Conservation (phyloP, 1,140 invertebrate genomes). For the Triops cancriformis region DNA sequence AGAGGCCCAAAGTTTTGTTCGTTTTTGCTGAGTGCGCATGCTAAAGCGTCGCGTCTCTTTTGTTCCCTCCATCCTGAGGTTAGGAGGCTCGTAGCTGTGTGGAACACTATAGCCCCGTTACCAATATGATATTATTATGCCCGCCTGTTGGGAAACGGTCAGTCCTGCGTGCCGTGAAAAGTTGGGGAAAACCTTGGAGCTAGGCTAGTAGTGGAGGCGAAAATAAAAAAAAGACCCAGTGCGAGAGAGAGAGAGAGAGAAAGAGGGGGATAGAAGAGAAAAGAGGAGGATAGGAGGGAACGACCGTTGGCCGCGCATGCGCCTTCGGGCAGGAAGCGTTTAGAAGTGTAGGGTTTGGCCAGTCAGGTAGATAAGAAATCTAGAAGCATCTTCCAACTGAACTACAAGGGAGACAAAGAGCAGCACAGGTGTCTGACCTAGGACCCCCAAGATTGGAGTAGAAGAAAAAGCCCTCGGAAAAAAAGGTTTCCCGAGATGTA, state of each 20-base stretch:
- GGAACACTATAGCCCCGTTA: background rate
- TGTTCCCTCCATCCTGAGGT: background rate
- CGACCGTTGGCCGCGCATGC: background rate
- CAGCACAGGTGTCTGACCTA: background rate
- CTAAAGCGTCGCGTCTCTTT: background rate
- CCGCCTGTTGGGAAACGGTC: background rate
- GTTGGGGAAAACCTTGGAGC: background rate
- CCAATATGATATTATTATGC: constrained; percentile 9
- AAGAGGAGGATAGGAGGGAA: background rate
- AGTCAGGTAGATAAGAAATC: constrained; percentile 6
- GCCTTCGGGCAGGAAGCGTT: constrained; percentile 8
- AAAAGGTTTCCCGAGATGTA: background rate
- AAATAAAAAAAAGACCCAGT: background rate
- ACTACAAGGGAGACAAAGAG: constrained; percentile 1
- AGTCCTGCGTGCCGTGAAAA: constrained; percentile 3
- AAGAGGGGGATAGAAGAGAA: background rate
- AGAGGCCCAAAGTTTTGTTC: background rate
- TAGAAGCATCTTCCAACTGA: background rate
- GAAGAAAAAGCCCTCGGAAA: background rate
- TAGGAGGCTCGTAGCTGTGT: background rate
- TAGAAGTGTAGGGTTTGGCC: background rate
- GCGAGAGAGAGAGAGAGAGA: background rate
- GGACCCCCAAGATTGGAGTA: background rate
- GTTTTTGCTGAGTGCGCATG: background rate
- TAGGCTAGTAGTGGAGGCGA: background rate